Conservation (phyloP, 53 echinoderm and acorn worm species). For the Actinopyga echinites region DNA sequence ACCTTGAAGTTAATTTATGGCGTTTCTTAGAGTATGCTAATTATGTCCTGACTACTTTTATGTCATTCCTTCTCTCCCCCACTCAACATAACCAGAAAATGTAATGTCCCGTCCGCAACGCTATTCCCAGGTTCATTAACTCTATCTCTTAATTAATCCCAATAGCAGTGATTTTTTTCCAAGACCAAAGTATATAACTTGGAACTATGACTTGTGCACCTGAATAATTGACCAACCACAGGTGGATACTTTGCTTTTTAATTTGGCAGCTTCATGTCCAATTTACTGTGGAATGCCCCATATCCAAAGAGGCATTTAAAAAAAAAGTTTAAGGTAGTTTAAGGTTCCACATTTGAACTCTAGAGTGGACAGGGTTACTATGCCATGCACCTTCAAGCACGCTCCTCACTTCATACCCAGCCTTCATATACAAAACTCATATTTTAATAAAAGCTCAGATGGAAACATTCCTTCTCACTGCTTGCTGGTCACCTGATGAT, state of each 20-base stretch:
- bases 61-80: background rate
- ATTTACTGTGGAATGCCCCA: too few relatives aligned
- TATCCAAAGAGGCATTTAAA: background rate
- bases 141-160: background rate
- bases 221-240: background rate
- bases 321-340: background rate
- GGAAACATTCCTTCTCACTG: too few relatives aligned
- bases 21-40: background rate
- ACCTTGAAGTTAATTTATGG: background rate
- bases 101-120: slow-evolving; percentile 2
- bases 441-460: too few relatives aligned
- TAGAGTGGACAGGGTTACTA: background rate
- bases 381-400: too few relatives aligned
- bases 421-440: too few relatives aligned
- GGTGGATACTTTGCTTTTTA: background rate
- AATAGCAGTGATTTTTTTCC: background rate
- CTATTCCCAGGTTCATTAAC: background rate
- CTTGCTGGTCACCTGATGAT: too few relatives aligned
- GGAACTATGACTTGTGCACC: background rate
- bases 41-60: background rate
- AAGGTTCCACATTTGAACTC: too few relatives aligned
- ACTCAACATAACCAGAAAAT: background rate
- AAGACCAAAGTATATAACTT: background rate
- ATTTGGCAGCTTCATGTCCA: too few relatives aligned
- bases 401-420: too few relatives aligned